Evolutionary conservation across 1,140 invertebrate genomes (phyloP), one percentile per base, ranked within the genome.

Genomic region (Drosophila fuyamai): DNA sequence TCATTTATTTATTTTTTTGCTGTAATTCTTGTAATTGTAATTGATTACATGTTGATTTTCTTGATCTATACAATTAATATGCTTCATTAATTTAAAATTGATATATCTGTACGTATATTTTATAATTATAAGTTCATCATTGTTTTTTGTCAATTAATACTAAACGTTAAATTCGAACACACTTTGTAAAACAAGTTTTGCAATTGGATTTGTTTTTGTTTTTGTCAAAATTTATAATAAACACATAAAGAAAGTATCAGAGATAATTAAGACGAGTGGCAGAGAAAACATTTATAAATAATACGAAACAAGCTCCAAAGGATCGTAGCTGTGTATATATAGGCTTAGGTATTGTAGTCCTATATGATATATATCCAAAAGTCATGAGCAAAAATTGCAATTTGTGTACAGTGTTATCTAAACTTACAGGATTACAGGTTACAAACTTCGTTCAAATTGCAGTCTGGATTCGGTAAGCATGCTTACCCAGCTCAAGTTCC

Each of bases 101-200:
- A 90, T 90, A 89, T 89, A 83, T 78, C 65, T 59, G 48, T 75
- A 74, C 61, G 72, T 76, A 67, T 66, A 51, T 44, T 60, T 65
- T 62, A 78, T 76, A 90, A 72, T 90, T 85, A 90, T 71, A 82
- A 46, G 53, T 86, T 79, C 62, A 62, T 66, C 59, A 51, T 65
- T 82, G 66, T 61, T 36, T 76, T 59, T 54, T 81, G 78, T 60
- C 32, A 74, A 68, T 83, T 80, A 88, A 83, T 83, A 89, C 84
- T 89, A 89, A 89, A 83, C 77, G 76, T 89, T 89, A 89, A 89
- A 89, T 89, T 89, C 84, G 84, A 84, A 85, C 81, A 85, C 81
- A 85, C 81, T 85, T 85, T 85, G 65, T 74, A 85, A 83, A 89
- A 75, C 58, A 89, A 81, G 61, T 79, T 74, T 76, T 47, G 23